These are phyloP conservation scores for Melanotaenia trifasciata DNA, from an alignment of 2,797 vertebrate species.

Conservation along the genomic window DNA sequence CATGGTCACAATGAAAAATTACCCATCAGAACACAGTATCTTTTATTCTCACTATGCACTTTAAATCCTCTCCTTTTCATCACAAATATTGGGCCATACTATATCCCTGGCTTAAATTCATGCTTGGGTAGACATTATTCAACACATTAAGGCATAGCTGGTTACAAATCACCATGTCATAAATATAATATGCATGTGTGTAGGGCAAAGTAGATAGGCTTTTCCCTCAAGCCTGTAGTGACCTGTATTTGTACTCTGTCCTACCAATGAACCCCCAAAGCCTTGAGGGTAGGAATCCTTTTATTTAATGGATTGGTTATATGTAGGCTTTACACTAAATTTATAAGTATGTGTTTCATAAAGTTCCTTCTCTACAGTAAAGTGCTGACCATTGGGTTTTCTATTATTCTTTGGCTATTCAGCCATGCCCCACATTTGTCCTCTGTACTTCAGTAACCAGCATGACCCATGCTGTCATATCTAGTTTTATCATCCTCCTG, in stretches of 20 bases:
- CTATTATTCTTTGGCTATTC: constrained; percentile 3
- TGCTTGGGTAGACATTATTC: constrained; percentile 11
- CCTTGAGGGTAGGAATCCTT: constrained; percentile 60
- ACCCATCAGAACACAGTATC: background rate
- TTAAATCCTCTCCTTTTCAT: constrained; percentile 16
- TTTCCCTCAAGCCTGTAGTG: constrained; percentile 58
- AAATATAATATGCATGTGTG: constrained; percentile 40
- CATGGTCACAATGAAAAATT: background rate
- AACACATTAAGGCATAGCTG: constrained; percentile 29
- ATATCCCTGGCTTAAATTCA: constrained; percentile 14
- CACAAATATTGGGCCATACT: background rate
- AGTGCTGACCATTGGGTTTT: constrained; percentile 43
- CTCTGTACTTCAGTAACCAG: constrained; percentile 53
- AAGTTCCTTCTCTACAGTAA: constrained; percentile 16
- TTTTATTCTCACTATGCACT: constrained; percentile 9
- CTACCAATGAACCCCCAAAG: constrained; percentile 65
- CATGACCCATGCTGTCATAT: constrained; percentile 56
- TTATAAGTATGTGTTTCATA: constrained; percentile 17
- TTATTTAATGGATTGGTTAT: constrained; percentile 39
- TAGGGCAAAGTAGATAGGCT: constrained; percentile 31
- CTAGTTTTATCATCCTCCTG: constrained; percentile 54
- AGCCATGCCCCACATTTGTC: constrained; percentile 41
- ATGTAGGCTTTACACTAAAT: constrained; percentile 19
- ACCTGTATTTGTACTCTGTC: constrained; percentile 67
- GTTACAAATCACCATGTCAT: constrained; percentile 29